Evolutionary conservation across 2,113 vertebrate species (phyloP), one percentile per base, ranked within the genome.

Genomic region (Tautogolabrus adspersus): DNA sequence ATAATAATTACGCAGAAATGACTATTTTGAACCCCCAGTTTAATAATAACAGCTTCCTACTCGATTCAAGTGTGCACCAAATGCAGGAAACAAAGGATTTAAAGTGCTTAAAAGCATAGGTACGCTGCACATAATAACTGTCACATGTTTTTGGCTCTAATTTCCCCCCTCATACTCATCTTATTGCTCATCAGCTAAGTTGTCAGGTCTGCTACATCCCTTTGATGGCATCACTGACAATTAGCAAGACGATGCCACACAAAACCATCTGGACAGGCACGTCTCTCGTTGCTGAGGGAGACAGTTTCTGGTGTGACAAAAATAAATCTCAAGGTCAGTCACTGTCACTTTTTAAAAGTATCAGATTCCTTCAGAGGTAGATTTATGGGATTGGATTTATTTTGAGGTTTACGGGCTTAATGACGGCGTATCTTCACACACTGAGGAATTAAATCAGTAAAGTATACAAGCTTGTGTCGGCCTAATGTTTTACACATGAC

Each of bases 141-240:
- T 89, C 91, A 87, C 86, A 71, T 85, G 87, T 83, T 90, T 88
- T 86, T 72, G 85, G 78, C 88, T 91, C 82, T 85, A 84, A 88
- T 89, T 84, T 81, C 72, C 66, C 81, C 87, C 82, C 72, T 85
- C 83, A 83, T 82, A 66, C 90, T 91, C 87, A 74, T 93, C 89
- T 93, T 91, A 91, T 91, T 92, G 92, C 91, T 94, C 91, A 94
- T 94, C 94, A 93, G 93, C 92, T 91, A 90, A 88, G 90, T 93
- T 94, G 94, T 94, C 94, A 94, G 91, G 93, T 94, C 91, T 89
- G 88, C 92, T 93, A 64, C 88, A 79, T 95, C 90, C 93, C 92
- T 94, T 93, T 93, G 94, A 94, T 93, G 94, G 90, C 94, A 94
- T 94, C 93, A 93, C 93, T 94, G 94, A 94, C 94, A 95, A 94